These are phyloP conservation scores for Ligdia adustata DNA, from an alignment of 2,888 invertebrate genomes.

Conservation along the genomic window DNA sequence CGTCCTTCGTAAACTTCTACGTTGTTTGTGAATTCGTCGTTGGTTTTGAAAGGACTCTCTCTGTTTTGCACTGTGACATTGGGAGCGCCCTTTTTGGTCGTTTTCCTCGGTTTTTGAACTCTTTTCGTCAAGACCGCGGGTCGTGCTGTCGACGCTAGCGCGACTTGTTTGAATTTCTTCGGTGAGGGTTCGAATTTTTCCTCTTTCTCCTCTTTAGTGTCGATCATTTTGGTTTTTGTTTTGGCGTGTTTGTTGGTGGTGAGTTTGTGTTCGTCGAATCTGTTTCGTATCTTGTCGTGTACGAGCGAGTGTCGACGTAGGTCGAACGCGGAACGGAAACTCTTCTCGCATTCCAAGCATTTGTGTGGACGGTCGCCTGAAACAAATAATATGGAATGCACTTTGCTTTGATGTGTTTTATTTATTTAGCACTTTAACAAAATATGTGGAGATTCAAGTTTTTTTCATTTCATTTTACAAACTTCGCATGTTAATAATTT, in stretches of 20 bases:
- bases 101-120: slow-evolving; percentile 32
- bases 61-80: slow-evolving; percentile 62
- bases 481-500: too few species aligned
- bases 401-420: too few species aligned
- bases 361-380: slow-evolving; percentile 90
- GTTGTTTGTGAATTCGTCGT: slow-evolving; percentile 44
- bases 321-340: slow-evolving; percentile 92
- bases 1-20: slow-evolving; percentile 42
- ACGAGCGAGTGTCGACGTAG: slow-evolving; percentile 91
- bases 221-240: slow-evolving; percentile 30
- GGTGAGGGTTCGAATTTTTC: slow-evolving; percentile 17
- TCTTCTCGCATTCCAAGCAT: slow-evolving; percentile 90
- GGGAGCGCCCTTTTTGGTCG: slow-evolving; percentile 53
- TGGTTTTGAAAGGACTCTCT: slow-evolving; percentile 49
- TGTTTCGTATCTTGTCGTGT: slow-evolving; percentile 79
- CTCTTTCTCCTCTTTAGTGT: slow-evolving; percentile 29
- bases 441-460: too few species aligned
- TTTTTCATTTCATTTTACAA: too few species aligned
- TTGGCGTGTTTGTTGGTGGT: neutral
- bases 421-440: too few species aligned
- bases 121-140: slow-evolving; percentile 27
- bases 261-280: slow-evolving; percentile 47
- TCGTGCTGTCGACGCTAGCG: slow-evolving; percentile 18
- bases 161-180: slow-evolving; percentile 25
- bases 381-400: too few species aligned